Percentiles rank a stretch among this genome's conserved stretches.
phyloP scores from a whole-genome alignment of 64 coral and sea anemone species.

The Pocillopora verrucosa region DNA sequence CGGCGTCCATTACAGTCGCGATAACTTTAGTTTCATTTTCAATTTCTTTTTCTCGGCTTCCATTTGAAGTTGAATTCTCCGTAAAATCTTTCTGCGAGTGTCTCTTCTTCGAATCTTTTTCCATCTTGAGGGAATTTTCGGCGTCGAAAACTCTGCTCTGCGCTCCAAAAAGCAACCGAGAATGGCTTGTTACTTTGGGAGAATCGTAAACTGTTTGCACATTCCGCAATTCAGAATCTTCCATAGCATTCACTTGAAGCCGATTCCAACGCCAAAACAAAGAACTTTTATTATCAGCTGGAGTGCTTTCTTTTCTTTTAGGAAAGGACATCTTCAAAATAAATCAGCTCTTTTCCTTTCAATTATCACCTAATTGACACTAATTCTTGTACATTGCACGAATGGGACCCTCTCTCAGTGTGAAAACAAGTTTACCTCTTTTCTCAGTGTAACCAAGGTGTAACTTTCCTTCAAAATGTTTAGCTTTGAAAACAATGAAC shows the following conservation, averaged over 20 bases:
- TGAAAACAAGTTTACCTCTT: background rate
- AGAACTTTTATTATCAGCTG: background rate
- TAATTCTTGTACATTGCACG: background rate
- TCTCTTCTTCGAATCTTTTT: background rate
- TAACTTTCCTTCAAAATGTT: background rate
- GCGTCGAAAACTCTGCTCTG: background rate
- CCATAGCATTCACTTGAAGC: constrained; percentile 22
- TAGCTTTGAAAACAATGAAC: background rate
- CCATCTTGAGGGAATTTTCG: background rate
- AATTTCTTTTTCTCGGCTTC: background rate
- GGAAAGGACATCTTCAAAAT: background rate
- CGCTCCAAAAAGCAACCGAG: background rate
- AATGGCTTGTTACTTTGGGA: constrained; percentile 14
- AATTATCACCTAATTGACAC: background rate
- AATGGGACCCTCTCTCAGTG: background rate
- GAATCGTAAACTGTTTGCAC: background rate
- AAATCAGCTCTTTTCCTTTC: background rate
- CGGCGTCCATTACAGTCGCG: background rate
- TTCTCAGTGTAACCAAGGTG: too few relatives aligned
- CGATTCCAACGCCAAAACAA: constrained; percentile 11
- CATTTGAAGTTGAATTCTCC: background rate
- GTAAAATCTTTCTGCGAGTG: background rate
- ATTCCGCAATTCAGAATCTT: background rate
- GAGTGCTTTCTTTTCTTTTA: background rate
- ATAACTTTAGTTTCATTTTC: background rate